A percentile compares a stretch with the other conserved stretches of the same genome.
These are phyloP conservation scores for Crenichthys baileyi DNA, from an alignment of 2,797 vertebrate genomes.

Conservation along the genomic window DNA sequence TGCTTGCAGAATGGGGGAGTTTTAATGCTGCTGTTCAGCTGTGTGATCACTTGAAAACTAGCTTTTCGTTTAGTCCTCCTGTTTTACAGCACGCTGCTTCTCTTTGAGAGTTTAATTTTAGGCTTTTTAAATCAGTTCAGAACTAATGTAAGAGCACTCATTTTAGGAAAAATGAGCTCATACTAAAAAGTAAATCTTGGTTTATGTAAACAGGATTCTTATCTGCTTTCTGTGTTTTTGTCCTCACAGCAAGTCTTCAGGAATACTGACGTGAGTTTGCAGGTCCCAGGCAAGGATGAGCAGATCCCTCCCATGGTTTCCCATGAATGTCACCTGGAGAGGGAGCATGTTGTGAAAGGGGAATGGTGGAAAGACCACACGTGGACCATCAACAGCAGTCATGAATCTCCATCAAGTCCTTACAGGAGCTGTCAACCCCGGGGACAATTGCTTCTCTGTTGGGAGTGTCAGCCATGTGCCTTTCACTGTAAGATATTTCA, in stretches of 20 bases:
- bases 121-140: no score
- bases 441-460: conserved; percentile 95
- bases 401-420: conserved; percentile 99
- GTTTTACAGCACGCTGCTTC: not conserved
- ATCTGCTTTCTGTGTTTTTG: conserved; percentile 32
- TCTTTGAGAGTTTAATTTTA: not conserved
- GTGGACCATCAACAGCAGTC: conserved; percentile 47
- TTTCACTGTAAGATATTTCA: conserved; percentile 89
- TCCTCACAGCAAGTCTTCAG: conserved; percentile 30
- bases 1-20: not conserved
- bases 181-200: not conserved
- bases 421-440: conserved; percentile 96
- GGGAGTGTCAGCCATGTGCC: conserved; percentile 88
- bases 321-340: conserved; percentile 52
- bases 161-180: not conserved
- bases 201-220: conserved; percentile 2
- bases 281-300: conserved; percentile 47
- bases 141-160: not conserved
- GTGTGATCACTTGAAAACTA: not conserved
- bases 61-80: not conserved
- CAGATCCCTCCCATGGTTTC: conserved; percentile 59
- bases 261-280: conserved; percentile 33
- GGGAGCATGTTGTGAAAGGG: conserved; percentile 54
- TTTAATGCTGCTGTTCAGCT: not conserved
- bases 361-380: conserved; percentile 31